Evolutionary conservation across 1,140 invertebrate genomes (phyloP).

Genomic region (Drosophila elegans): DNA sequence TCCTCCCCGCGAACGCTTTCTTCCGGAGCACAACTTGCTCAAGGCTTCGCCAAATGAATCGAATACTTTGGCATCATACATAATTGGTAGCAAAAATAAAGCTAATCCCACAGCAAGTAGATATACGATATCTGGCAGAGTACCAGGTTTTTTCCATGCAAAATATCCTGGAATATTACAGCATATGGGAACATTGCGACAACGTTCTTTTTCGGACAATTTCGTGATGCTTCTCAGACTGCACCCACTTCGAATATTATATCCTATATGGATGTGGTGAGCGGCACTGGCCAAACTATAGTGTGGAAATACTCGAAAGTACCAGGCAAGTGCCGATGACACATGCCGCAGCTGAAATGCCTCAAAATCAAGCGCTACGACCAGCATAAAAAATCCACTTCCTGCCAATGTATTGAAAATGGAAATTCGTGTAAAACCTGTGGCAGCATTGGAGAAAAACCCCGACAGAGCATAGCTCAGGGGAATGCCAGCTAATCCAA

Average conservation of each 20-base stretch:
- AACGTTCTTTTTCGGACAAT: neutral
- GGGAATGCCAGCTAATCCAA: slow-evolving; percentile 86
- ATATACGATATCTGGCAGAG: slow-evolving; percentile 54
- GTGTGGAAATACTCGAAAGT: slow-evolving; percentile 89
- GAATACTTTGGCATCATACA: slow-evolving; percentile 31
- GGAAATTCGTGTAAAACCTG: slow-evolving; percentile 89
- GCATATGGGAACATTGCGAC: slow-evolving; percentile 37
- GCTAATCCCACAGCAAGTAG: neutral
- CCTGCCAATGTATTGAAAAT: slow-evolving; percentile 86
- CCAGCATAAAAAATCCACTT: slow-evolving; percentile 86
- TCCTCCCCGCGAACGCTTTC: neutral
- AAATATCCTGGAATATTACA: slow-evolving; percentile 61
- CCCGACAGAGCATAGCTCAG: slow-evolving; percentile 86
- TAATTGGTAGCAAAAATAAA: slow-evolving; percentile 36
- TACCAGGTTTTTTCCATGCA: slow-evolving; percentile 50
- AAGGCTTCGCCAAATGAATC: fast-evolving
- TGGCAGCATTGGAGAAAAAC: slow-evolving; percentile 88
- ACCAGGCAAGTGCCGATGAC: slow-evolving; percentile 86
- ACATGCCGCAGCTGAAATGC: slow-evolving; percentile 86
- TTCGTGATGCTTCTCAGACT: neutral
- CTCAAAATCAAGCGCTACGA: slow-evolving; percentile 86
- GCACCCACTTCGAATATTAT: slow-evolving; percentile 20
- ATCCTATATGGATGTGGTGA: slow-evolving; percentile 9
- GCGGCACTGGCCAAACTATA: slow-evolving; percentile 87
- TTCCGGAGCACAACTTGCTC: neutral